phyloP scores from a whole-genome alignment of 1,140 invertebrate species.

The Cherax quadricarinatus region DNA sequence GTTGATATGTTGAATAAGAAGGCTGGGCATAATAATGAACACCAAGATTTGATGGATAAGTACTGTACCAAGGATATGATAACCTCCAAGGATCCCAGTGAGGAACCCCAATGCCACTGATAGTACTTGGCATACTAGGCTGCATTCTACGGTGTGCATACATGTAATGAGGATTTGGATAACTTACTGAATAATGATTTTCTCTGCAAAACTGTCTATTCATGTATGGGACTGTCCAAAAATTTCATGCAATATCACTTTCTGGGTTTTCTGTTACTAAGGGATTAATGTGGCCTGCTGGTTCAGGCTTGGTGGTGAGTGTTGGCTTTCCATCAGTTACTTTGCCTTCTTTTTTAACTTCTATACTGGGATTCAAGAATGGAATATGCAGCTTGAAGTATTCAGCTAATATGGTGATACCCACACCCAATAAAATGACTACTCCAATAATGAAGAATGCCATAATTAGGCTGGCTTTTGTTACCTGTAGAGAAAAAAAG shows the following conservation, averaged over 20 bases:
- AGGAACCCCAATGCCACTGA: neutral
- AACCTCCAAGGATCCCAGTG: slow-evolving; percentile 22
- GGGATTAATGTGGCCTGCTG: slow-evolving; percentile 46
- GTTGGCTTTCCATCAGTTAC: neutral
- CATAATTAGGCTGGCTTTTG: slow-evolving; percentile 40
- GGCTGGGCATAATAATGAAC: neutral
- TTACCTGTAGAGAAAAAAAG: slow-evolving; percentile 24
- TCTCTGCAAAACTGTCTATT: slow-evolving; percentile 13
- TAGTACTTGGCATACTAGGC: neutral
- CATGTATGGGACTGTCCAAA: slow-evolving; percentile 49
- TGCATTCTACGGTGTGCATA: neutral
- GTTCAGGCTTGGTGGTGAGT: slow-evolving; percentile 6
- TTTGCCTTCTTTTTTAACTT: neutral
- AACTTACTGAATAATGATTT: slow-evolving; percentile 7
- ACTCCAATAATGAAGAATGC: slow-evolving; percentile 41
- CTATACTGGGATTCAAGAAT: slow-evolving; percentile 39
- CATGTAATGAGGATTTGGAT: neutral
- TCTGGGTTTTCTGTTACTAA: slow-evolving; percentile 41
- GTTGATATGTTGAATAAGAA: neutral
- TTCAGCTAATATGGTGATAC: slow-evolving; percentile 7
- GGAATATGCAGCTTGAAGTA: slow-evolving; percentile 41
- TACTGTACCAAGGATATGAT: neutral
- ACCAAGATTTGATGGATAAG: slow-evolving; percentile 11
- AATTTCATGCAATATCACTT: slow-evolving; percentile 37
- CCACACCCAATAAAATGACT: slow-evolving; percentile 11